A percentile compares a stretch with the other conserved stretches of the same genome.
These are phyloP conservation scores for Teleogryllus occipitalis DNA, from an alignment of 1,140 invertebrate genomes.

Conservation along the genomic window DNA sequence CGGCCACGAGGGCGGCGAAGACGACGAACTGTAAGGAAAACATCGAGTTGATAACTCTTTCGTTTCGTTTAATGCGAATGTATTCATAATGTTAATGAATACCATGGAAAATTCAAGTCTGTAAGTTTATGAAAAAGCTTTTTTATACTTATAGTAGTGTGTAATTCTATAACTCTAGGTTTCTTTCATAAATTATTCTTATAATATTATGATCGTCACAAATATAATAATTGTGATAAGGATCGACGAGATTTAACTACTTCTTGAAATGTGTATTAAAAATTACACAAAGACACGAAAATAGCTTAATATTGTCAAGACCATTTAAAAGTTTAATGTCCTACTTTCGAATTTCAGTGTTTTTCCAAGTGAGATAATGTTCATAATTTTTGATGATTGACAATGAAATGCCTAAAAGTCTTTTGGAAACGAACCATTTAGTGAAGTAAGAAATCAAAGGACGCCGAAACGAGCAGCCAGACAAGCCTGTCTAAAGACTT, in stretches of 20 bases:
- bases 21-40: slow-evolving; percentile 31
- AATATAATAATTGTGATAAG: no score
- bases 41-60: background rate
- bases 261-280: no score
- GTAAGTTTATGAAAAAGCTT: background rate
- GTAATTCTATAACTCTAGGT: background rate
- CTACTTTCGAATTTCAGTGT: no score
- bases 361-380: no score
- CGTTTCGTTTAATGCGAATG: background rate
- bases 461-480: background rate
- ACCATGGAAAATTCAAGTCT: background rate
- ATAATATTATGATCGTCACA: no score
- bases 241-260: no score
- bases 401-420: background rate
- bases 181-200: background rate
- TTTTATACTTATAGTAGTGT: background rate
- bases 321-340: no score
- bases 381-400: background rate
- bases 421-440: background rate
- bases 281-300: no score
- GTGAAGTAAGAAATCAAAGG: background rate
- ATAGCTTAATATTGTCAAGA: no score
- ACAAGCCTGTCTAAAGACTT: background rate
- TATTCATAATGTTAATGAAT: background rate
- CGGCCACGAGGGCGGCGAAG: slow-evolving; percentile 37